Percentiles rank a stretch among this genome's conserved stretches.
Conservation (phyloP, 2,797 vertebrate species). For the Euphonia xanthogaster region DNA sequence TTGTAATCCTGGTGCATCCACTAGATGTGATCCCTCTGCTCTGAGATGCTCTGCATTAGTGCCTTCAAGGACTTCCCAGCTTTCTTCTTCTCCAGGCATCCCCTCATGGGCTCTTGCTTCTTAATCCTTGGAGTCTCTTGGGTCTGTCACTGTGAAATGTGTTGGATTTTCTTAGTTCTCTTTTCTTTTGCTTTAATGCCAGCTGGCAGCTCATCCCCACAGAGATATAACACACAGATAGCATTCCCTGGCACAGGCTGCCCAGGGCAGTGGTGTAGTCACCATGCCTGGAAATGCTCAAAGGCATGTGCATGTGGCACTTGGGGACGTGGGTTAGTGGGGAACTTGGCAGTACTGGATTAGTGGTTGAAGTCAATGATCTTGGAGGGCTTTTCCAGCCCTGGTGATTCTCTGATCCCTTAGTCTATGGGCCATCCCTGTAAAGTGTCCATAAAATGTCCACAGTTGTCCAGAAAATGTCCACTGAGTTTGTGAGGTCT, state of each 20-base stretch:
- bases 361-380: not conserved
- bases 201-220: not conserved
- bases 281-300: not conserved
- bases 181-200: not conserved
- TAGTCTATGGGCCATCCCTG: not conserved
- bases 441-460: not conserved
- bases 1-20: not conserved
- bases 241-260: not conserved
- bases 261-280: not conserved
- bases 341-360: not conserved
- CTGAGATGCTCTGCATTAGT: not conserved
- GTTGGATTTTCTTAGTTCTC: not conserved
- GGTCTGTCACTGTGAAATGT: not conserved
- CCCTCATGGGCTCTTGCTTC: not conserved
- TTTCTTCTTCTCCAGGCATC: not conserved
- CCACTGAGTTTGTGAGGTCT: accelerated
- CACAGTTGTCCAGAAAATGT: not conserved
- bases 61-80: not conserved
- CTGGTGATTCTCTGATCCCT: not conserved
- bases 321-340: not conserved
- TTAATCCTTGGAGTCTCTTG: not conserved
- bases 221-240: accelerated
- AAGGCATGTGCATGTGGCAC: not conserved
- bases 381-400: not conserved
- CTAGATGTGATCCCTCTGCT: not conserved